Percentiles rank a stretch among this genome's conserved stretches.
phyloP scores from a whole-genome alignment of 2,113 vertebrate species.

The Dicentrarchus labrax region DNA sequence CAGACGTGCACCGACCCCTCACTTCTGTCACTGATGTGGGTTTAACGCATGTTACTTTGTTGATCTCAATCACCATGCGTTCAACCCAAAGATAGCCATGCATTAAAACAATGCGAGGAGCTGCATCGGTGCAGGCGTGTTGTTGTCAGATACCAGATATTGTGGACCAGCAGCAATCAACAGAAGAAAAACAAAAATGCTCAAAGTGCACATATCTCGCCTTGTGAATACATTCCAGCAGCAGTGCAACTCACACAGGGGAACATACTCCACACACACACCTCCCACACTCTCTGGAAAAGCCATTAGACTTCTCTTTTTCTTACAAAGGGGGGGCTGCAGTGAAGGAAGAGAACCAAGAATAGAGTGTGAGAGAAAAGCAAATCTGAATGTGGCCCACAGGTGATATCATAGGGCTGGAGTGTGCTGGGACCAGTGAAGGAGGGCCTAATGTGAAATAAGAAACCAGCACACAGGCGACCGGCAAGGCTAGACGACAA shows the following conservation, averaged over 20 bases:
- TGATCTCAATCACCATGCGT: no score
- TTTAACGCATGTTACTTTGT: no score
- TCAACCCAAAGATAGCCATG: no score
- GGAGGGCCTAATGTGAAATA: constrained; percentile 63
- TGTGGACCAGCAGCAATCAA: neutral
- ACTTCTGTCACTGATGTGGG: no score
- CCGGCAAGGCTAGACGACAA: constrained; percentile 57
- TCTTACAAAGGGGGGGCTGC: constrained; percentile 67
- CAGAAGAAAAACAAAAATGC: neutral
- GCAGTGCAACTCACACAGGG: constrained; percentile 34
- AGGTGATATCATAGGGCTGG: constrained; percentile 76
- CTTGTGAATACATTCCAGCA: constrained; percentile 43
- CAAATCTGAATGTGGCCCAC: constrained; percentile 70
- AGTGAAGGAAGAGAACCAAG: constrained; percentile 43
- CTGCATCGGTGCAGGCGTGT: no score
- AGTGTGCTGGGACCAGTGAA: constrained; percentile 59
- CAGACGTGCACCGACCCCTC: no score
- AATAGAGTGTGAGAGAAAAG: constrained; percentile 68
- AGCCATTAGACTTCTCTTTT: constrained; percentile 76
- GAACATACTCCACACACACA: constrained; percentile 50
- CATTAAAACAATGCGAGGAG: no score
- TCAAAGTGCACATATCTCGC: constrained; percentile 15
- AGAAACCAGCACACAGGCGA: constrained; percentile 69
- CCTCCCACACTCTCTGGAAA: constrained; percentile 75
- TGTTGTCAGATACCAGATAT: no score